Evolutionary conservation across 2,888 invertebrate genomes (phyloP).

Genomic region (Sminthurinus aureus): DNA sequence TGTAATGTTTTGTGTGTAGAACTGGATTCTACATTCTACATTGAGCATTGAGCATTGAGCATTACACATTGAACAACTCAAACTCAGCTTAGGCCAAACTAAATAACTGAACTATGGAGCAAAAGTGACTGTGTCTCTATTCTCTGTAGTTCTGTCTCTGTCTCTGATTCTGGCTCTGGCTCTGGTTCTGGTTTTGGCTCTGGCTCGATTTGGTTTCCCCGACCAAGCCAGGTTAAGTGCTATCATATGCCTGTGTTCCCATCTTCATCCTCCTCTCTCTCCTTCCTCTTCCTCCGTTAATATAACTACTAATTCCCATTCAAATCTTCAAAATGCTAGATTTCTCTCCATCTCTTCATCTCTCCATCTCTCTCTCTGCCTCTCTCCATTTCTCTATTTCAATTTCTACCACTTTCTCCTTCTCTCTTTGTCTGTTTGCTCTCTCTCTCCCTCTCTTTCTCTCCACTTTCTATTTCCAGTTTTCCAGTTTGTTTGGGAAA

Average conservation of each 20-base stretch:
- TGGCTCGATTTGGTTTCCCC: constrained; percentile 28
- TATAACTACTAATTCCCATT: constrained; percentile 54
- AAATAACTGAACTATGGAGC: too few relatives aligned
- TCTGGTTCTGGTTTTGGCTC: neutral
- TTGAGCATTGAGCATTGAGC: too few relatives aligned
- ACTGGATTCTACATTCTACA: too few relatives aligned
- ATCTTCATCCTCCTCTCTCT: constrained; percentile 47
- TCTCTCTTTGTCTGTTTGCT: constrained; percentile 1
- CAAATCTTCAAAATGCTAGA: constrained; percentile 45
- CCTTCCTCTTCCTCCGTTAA: constrained; percentile 10
- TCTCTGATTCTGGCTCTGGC: constrained; percentile 24
- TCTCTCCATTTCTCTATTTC: neutral
- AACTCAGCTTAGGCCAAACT: too few relatives aligned
- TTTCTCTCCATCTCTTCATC: constrained; percentile 26
- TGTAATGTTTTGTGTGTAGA: too few relatives aligned
- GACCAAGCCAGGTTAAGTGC: constrained; percentile 55
- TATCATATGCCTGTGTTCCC: constrained; percentile 59
- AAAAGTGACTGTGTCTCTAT: too few relatives aligned
- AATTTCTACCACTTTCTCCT: constrained; percentile 1
- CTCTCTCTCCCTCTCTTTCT: too few relatives aligned
- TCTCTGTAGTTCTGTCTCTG: constrained; percentile 2
- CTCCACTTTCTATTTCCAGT: constrained; percentile 11
- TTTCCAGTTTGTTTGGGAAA: neutral
- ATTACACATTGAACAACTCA: too few relatives aligned
- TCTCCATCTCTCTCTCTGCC: neutral